A percentile compares a stretch with the other conserved stretches of the same genome.
These are phyloP conservation scores for Stenodema calcarata DNA, from an alignment of 2,888 invertebrate genomes.

Conservation along the genomic window DNA sequence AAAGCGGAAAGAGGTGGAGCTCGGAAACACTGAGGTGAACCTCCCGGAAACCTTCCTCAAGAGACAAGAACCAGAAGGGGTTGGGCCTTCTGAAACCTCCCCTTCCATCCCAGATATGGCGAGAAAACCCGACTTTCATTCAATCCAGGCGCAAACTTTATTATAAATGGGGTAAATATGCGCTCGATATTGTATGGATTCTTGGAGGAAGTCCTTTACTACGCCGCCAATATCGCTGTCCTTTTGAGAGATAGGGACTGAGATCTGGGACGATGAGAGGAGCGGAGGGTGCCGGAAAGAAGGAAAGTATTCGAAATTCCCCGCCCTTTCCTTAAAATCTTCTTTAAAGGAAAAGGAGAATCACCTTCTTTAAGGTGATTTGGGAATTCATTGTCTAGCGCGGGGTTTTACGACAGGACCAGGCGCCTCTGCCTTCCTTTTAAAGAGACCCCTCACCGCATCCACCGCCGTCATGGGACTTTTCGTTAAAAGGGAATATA, in stretches of 20 bases:
- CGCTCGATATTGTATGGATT: conserved; percentile 53
- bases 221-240: neutral
- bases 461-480: neutral
- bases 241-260: neutral
- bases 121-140: conserved; percentile 25
- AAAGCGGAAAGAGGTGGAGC: conserved; percentile 30
- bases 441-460: neutral
- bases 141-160: conserved; percentile 52
- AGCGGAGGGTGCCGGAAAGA: conserved; percentile 15
- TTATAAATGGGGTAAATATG: conserved; percentile 54
- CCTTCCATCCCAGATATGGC: neutral
- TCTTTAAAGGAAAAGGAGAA: neutral
- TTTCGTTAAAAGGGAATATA: conserved; percentile 29
- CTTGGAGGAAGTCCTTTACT: neutral
- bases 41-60: neutral
- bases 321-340: neutral
- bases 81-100: neutral
- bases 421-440: conserved; percentile 12
- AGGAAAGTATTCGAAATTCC: conserved; percentile 17
- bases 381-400: conserved; percentile 40
- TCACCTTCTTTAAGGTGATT: conserved; percentile 42
- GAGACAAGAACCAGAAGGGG: neutral
- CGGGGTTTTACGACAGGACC: conserved; percentile 31
- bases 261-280: conserved; percentile 5
- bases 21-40: conserved; percentile 23